A percentile compares a stretch with the other conserved stretches of the same genome.
Evolutionary conservation across 2,797 vertebrate species (phyloP).

Genomic region (Chelon labrosus): DNA sequence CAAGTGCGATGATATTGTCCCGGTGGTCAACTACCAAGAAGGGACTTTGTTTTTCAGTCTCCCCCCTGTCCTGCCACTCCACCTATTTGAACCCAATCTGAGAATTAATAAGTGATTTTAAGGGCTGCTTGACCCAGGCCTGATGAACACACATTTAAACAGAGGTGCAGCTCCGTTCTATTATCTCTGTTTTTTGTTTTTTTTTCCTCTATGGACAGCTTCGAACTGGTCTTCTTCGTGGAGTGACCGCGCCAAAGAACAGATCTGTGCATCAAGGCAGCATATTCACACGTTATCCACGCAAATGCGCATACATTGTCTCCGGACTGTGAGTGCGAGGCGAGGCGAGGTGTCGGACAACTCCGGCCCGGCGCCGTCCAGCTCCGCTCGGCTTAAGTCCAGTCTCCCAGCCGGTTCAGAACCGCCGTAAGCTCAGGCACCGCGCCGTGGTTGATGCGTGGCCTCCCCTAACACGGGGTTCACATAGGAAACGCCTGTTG

Average conservation of each 20-base stretch:
- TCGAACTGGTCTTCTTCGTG: constrained; percentile 46
- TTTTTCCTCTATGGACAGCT: constrained; percentile 42
- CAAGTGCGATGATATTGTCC: constrained; percentile 13
- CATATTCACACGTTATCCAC: constrained; percentile 50
- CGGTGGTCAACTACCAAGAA: constrained; percentile 16
- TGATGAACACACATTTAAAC: constrained; percentile 48
- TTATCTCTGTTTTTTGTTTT: constrained; percentile 48
- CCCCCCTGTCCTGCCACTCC: neutral
- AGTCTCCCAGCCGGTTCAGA: constrained; percentile 8
- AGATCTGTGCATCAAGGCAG: constrained; percentile 61
- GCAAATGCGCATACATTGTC: constrained; percentile 33
- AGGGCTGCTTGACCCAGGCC: constrained; percentile 57
- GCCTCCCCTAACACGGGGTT: constrained; percentile 21
- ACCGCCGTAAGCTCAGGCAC: constrained; percentile 21
- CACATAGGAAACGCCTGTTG: constrained; percentile 31
- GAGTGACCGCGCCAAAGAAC: constrained; percentile 76
- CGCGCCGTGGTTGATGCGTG: constrained; percentile 6
- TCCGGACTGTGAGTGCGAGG: constrained; percentile 44
- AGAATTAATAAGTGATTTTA: constrained; percentile 12
- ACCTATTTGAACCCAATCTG: constrained; percentile 20
- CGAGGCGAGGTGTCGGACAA: constrained; percentile 37
- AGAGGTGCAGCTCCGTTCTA: constrained; percentile 50
- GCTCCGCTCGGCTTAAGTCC: constrained; percentile 22
- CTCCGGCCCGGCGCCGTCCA: constrained; percentile 29
- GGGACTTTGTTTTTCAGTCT: constrained; percentile 8